phyloP scores from a whole-genome alignment of 2,113 vertebrate genomes.

The Anhinga anhinga region DNA sequence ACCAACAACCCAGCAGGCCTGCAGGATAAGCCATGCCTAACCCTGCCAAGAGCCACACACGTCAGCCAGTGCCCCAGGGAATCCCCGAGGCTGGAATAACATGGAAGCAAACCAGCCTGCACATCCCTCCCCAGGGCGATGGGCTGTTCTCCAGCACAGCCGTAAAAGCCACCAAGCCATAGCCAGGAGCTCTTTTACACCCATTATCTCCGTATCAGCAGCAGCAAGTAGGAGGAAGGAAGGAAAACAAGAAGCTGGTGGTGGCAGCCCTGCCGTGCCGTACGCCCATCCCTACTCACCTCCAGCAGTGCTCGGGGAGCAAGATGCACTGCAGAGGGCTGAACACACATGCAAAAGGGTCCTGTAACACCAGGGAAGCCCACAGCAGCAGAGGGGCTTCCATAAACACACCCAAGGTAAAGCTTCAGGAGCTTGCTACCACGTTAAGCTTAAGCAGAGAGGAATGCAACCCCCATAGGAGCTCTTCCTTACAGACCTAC shows the following conservation, averaged over 20 bases:
- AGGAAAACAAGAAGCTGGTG: not conserved
- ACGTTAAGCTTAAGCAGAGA: not conserved
- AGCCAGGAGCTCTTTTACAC: not conserved
- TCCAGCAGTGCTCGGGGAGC: fast-evolving
- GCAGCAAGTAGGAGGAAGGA: not conserved
- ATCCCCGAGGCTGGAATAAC: not conserved
- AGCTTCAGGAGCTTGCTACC: not conserved
- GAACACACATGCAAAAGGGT: not conserved
- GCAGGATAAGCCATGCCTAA: not conserved
- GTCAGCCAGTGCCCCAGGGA: not conserved
- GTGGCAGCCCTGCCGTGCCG: fast-evolving
- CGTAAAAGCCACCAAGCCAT: not conserved
- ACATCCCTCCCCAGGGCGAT: not conserved
- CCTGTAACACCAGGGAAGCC: not conserved
- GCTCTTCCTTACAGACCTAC: not conserved
- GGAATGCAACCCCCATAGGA: not conserved
- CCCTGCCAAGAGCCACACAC: not conserved
- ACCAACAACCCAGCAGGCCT: not conserved
- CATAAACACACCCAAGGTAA: not conserved
- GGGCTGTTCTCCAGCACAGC: not conserved
- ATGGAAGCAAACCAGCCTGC: not conserved
- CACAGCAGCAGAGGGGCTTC: not conserved
- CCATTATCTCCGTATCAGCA: not conserved
- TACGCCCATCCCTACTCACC: not conserved
- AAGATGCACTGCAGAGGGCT: fast-evolving